Conservation (phyloP, 1,140 invertebrate genomes). For the Sweltsa coloradensis region DNA sequence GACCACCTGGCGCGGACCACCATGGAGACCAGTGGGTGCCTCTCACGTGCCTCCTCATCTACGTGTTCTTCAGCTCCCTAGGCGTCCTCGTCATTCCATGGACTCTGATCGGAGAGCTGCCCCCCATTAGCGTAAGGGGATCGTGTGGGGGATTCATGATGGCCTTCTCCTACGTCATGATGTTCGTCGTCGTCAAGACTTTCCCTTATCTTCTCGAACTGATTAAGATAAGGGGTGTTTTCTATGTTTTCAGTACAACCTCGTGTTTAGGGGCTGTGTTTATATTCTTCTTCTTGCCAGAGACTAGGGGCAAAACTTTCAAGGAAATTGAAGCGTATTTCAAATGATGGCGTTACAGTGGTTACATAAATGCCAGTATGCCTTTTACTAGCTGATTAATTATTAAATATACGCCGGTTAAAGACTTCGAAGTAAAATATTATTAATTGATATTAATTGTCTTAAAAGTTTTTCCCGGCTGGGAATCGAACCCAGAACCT, state of each 20-base stretch:
- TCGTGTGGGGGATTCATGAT: slow-evolving; percentile 40
- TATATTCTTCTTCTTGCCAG: slow-evolving; percentile 50
- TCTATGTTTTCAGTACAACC: slow-evolving; percentile 45
- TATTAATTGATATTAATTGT: no score
- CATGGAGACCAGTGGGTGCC: slow-evolving; percentile 34
- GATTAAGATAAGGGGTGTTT: slow-evolving; percentile 38
- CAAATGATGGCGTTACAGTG: no score
- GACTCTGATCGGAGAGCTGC: slow-evolving; percentile 40
- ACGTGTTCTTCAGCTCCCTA: slow-evolving; percentile 37
- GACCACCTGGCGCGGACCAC: no score
- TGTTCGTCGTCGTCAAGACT: slow-evolving; percentile 49
- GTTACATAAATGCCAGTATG: no score
- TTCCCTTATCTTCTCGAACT: slow-evolving; percentile 40
- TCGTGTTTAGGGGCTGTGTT: slow-evolving; percentile 42
- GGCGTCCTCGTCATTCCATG: slow-evolving; percentile 49
- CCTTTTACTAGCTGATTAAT: no score
- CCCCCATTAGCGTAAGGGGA: slow-evolving; percentile 39
- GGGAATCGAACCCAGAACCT: no score
- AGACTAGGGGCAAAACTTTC: slow-evolving; percentile 58
- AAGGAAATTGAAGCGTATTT: slow-evolving; percentile 37
- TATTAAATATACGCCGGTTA: no score
- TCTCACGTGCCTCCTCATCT: slow-evolving; percentile 34
- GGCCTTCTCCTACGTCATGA: slow-evolving; percentile 44
- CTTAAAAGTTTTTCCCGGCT: no score
- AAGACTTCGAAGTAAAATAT: no score